A percentile compares a stretch with the other conserved stretches of the same genome.
Evolutionary conservation across 30 jellyfish, hydroid and myxozoan genomes (phyloP).

Genomic region (Nemopilema nomurai): DNA sequence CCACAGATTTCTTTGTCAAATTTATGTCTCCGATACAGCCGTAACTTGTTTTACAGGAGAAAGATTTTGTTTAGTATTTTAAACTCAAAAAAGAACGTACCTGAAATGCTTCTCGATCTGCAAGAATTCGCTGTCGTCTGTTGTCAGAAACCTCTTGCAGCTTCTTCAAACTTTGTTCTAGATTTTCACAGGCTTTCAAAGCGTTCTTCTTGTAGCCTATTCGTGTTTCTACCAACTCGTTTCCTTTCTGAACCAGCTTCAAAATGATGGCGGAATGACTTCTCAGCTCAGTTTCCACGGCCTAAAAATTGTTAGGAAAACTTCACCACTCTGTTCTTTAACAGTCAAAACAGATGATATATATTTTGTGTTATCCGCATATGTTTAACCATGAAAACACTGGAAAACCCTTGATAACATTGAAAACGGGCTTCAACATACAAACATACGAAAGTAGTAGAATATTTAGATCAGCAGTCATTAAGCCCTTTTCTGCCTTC

Average conservation of each 20-base stretch:
- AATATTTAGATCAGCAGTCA: too few relatives aligned
- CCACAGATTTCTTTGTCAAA: too few relatives aligned
- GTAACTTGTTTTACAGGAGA: too few relatives aligned
- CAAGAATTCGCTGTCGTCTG: slow-evolving; percentile 31
- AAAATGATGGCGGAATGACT: slow-evolving; percentile 35
- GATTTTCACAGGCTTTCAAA: slow-evolving; percentile 4
- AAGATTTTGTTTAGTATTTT: too few relatives aligned
- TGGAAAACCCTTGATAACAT: too few relatives aligned
- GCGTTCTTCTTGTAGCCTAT: slow-evolving; percentile 1
- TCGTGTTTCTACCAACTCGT: slow-evolving; percentile 2
- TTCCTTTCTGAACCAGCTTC: slow-evolving; percentile 34
- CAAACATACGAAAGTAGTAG: too few relatives aligned
- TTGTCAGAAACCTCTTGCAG: slow-evolving; percentile 17
- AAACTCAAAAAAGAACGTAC: not conserved
- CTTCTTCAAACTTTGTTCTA: slow-evolving; percentile 7
- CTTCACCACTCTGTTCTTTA: not conserved
- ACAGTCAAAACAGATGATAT: too few relatives aligned
- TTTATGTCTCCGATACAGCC: too few relatives aligned
- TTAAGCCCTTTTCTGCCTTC: too few relatives aligned
- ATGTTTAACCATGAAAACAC: too few relatives aligned
- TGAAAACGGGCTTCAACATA: too few relatives aligned
- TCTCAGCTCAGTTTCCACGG: slow-evolving; percentile 52
- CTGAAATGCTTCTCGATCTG: slow-evolving; percentile 56
- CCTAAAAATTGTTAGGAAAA: slow-evolving; percentile 23
- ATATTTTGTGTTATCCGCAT: too few relatives aligned